Base-by-base conservation (phyloP, 2,797 vertebrate genomes). In the Channallabes apus region DNA sequence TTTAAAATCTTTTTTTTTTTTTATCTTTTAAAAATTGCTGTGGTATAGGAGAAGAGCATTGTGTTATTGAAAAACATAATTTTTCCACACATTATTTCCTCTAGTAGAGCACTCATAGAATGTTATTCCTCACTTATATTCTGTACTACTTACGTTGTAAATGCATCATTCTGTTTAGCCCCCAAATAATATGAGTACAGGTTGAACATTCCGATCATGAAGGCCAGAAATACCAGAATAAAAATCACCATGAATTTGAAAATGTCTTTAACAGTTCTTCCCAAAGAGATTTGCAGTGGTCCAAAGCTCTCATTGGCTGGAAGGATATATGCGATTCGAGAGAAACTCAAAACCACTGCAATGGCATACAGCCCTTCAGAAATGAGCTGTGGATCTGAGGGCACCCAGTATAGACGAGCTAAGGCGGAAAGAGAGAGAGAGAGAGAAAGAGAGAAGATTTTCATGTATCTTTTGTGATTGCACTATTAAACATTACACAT, bases 231-330 rank as follows among this genome's bases (percentile, higher is more conserved):
- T 81, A 99, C 98, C 93, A 99, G 94, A 90, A 99, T 96, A 92
- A 99, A 99, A 94, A 99, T 99, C 90, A 99, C 98, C 98, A 99
- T 99, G 91, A 99, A 99, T 90, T 99, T 99, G 91, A 99, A 98
- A 93, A 99, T 99, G 90, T 99, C 98, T 90, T 99, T 99, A 8
- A 99, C 98, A 0, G 98, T 99, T 87, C 98, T 95, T 83, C 98
- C 98, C 46, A 99, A 95, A 3, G 98, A 99, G 92, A 99, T 99
- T 93, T 99, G 98, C 87, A 99, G 95, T 0, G 98, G 98, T 1
- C 98, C 98, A n/a, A 99, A 98, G 92, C 98, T 99, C 93, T 99
- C 98, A 5, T 99, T 99, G 82, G 98, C 98, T 38, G 98, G 98
- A 77, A 99, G 95, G 90, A 99, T 99, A 92, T 99, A 99, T 18